phyloP scores from a whole-genome alignment of 1,140 invertebrate genomes.

The Antheraea mylitta region DNA sequence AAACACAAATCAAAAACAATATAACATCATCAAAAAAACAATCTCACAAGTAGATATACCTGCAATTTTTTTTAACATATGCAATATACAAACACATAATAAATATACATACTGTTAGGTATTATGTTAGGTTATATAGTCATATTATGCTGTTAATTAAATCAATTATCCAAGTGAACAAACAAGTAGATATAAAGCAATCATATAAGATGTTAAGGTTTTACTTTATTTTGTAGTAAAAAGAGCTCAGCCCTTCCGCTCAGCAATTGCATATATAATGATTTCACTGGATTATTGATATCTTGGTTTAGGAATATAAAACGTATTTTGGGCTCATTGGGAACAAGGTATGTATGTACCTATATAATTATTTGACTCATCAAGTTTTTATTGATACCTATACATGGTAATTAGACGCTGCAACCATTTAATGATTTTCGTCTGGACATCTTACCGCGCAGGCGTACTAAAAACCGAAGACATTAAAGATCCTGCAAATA shows the following conservation, averaged over 20 bases:
- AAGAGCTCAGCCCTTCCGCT: background rate
- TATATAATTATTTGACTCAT: background rate
- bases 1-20: no score
- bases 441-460: slow-evolving; percentile 3
- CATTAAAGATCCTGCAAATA: background rate
- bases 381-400: background rate
- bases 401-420: background rate
- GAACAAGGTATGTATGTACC: background rate
- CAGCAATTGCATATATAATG: background rate
- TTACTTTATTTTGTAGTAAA: background rate
- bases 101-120: no score
- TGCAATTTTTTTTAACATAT: no score
- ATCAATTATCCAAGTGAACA: background rate
- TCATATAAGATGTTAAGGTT: background rate
- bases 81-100: no score
- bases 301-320: background rate
- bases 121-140: no score
- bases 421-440: background rate
- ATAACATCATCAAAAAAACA: no score
- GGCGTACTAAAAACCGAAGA: slow-evolving; percentile 1
- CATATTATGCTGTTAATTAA: background rate
- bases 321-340: background rate
- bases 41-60: no score
- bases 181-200: background rate
- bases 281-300: background rate